Percentiles rank a stretch among this genome's conserved stretches.
phyloP scores from a whole-genome alignment of 2,888 invertebrate species.

The Lithodes maja region DNA sequence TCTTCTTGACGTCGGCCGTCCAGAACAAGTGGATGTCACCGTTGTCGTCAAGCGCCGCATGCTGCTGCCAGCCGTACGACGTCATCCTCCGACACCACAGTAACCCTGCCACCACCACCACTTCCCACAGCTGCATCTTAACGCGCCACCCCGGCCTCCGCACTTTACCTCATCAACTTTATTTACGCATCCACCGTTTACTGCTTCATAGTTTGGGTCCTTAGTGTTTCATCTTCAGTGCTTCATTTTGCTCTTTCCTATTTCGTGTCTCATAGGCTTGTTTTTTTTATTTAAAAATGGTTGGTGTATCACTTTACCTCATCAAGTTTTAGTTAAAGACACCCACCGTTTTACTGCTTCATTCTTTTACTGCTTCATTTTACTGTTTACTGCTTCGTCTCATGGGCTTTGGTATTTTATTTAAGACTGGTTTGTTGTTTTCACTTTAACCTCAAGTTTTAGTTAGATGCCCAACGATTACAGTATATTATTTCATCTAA shows the following conservation, averaged over 20 bases:
- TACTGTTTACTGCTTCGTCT: no score
- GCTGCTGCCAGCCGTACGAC: conserved; percentile 58
- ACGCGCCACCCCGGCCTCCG: background rate
- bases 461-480: background rate
- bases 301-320: no score
- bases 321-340: no score
- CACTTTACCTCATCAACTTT: background rate
- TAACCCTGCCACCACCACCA: conserved; percentile 25
- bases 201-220: no score
- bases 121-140: conserved; percentile 39
- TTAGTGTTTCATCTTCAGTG: no score
- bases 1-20: conserved; percentile 64
- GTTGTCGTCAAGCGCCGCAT: conserved; percentile 37
- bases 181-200: background rate
- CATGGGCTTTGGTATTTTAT: no score
- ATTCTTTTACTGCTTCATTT: no score
- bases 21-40: conserved; percentile 51
- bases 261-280: no score
- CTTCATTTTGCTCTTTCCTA: no score
- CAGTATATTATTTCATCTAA: background rate
- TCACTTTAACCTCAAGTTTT: background rate
- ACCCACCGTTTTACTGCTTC: no score
- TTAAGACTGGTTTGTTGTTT: no score
- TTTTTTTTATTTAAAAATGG: no score
- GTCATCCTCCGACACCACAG: conserved; percentile 30